phyloP scores from a whole-genome alignment of 2,113 vertebrate genomes.

The Catharus fuscescens region DNA sequence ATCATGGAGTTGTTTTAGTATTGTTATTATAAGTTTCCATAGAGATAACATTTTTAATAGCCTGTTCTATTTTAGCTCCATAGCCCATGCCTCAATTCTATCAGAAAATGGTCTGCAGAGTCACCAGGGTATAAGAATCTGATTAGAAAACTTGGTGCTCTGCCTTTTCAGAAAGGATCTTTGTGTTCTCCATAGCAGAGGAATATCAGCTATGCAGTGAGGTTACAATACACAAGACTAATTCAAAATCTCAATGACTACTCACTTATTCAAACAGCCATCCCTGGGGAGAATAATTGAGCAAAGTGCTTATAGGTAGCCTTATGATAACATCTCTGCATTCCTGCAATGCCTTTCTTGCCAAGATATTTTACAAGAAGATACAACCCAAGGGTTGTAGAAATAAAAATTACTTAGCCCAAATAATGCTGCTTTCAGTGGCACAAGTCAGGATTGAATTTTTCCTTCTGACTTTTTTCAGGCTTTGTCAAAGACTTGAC shows the following conservation, averaged over 20 bases:
- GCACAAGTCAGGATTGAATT: neutral
- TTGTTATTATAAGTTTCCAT: neutral
- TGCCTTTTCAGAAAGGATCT: slow-evolving; percentile 11
- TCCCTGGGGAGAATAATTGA: neutral
- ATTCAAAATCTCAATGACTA: slow-evolving; percentile 22
- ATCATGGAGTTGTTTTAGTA: neutral
- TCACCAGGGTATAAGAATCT: slow-evolving; percentile 34
- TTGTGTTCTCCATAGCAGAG: neutral
- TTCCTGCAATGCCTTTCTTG: neutral
- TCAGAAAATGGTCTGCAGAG: slow-evolving; percentile 28
- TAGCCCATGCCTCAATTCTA: neutral
- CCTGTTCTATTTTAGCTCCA: slow-evolving; percentile 18
- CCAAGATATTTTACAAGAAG: neutral
- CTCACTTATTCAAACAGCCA: neutral
- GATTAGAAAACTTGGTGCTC: slow-evolving; percentile 31
- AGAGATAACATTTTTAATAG: slow-evolving; percentile 27
- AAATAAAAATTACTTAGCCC: neutral
- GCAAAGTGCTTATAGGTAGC: neutral
- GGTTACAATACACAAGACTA: neutral
- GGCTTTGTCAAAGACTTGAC: neutral
- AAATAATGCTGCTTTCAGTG: neutral
- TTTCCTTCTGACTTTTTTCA: neutral
- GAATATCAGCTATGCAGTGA: slow-evolving; percentile 8
- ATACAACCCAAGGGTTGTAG: neutral
- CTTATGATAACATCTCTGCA: neutral